A percentile compares a stretch with the other conserved stretches of the same genome.
Conservation (phyloP, 2,797 vertebrate species). For the Pogonophryne albipinna region DNA sequence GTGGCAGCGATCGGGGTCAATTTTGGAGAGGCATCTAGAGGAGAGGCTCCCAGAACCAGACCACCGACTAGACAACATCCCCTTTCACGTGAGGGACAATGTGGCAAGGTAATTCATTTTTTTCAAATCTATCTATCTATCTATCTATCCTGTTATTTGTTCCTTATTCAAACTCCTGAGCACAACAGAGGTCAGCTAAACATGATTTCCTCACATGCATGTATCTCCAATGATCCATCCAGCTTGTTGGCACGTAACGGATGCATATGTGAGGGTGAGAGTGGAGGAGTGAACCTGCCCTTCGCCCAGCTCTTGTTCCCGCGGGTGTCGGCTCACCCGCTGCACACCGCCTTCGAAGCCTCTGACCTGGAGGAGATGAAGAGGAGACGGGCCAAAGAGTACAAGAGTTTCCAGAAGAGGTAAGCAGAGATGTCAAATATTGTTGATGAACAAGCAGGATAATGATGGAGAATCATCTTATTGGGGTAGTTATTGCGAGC, state of each 20-base stretch:
- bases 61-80: slow-evolving; percentile 74
- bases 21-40: slow-evolving; percentile 71
- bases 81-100: slow-evolving; percentile 79
- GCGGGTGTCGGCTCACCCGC: slow-evolving; percentile 79
- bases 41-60: slow-evolving; percentile 70
- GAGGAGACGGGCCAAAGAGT: slow-evolving; percentile 85
- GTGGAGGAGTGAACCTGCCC: slow-evolving; percentile 81
- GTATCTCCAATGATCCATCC: slow-evolving; percentile 29
- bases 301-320: slow-evolving; percentile 86
- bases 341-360: slow-evolving; percentile 83
- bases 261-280: slow-evolving; percentile 87
- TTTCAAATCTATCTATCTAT: neutral
- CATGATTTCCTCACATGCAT: neutral
- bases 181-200: neutral
- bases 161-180: neutral
- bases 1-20: slow-evolving; percentile 66
- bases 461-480: neutral
- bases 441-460: neutral
- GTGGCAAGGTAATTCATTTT: slow-evolving; percentile 72
- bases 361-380: slow-evolving; percentile 84
- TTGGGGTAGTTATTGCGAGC: neutral
- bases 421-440: slow-evolving; percentile 33
- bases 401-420: slow-evolving; percentile 86
- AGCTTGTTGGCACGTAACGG: slow-evolving; percentile 88
- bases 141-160: too few species aligned